Conservation (phyloP, 2,113 vertebrate genomes). For the Silurus meridionalis region DNA sequence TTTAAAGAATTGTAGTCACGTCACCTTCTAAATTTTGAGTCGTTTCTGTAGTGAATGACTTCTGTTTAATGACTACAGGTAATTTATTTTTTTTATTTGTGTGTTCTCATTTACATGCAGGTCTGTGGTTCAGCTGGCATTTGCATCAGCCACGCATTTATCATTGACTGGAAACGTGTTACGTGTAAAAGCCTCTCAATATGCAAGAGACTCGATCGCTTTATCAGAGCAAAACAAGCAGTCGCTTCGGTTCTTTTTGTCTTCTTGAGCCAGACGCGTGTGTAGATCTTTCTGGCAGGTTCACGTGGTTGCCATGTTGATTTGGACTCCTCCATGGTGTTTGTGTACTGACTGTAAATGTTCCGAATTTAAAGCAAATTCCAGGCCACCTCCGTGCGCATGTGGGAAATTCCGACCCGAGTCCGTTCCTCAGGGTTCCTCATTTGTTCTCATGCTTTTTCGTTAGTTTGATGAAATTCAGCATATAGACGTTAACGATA, state of each 20-base stretch:
- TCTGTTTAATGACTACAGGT: not conserved
- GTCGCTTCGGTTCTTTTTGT: not conserved
- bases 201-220: not conserved
- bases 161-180: not conserved
- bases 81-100: not conserved
- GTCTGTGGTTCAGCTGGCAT: not conserved
- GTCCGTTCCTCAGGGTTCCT: not conserved
- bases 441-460: not conserved
- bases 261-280: not conserved
- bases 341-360: not conserved
- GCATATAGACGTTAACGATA: not conserved
- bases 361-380: constrained; percentile 4
- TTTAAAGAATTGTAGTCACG: too few species aligned
- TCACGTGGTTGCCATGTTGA: not conserved
- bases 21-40: not conserved
- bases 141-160: not conserved
- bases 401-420: not conserved
- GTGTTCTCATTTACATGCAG: not conserved
- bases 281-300: not conserved
- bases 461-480: not conserved
- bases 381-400: not conserved
- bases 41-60: not conserved
- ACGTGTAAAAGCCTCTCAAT: not conserved
- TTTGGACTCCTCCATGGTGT: not conserved
- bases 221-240: not conserved